A percentile compares a stretch with the other conserved stretches of the same genome.
Conservation (phyloP, 2,888 invertebrate genomes). For the Seira ritae region DNA sequence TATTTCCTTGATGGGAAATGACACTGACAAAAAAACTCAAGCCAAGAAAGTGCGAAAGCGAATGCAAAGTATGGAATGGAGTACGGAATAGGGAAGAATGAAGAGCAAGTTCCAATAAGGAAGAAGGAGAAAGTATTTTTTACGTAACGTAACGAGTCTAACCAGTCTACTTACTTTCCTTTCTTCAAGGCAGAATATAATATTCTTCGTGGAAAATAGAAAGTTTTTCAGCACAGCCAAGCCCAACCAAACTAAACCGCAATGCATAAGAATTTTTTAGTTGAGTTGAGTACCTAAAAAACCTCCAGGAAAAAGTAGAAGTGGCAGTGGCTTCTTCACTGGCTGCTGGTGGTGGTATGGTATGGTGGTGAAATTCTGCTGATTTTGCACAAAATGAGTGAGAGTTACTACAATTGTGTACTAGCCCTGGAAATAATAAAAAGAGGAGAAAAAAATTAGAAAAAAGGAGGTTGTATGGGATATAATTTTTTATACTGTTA, state of each 20-base stretch:
- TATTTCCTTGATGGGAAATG: too few relatives aligned
- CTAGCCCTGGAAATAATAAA: neutral
- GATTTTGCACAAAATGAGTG: conserved; percentile 63
- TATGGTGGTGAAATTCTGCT: conserved; percentile 55
- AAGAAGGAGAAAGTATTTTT: neutral
- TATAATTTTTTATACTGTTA: too few relatives aligned
- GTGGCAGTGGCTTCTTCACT: neutral
- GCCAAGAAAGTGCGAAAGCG: conserved; percentile 50
- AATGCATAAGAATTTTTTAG: too few relatives aligned
- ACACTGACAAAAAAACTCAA: conserved; percentile 25
- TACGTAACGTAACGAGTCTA: neutral
- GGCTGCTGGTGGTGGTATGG: too few relatives aligned
- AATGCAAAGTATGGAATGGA: conserved; percentile 21
- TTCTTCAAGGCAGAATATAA: too few relatives aligned
- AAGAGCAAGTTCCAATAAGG: neutral
- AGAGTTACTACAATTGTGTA: conserved; percentile 30
- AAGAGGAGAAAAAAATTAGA: neutral
- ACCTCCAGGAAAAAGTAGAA: conserved; percentile 19
- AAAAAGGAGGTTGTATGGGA: conserved; percentile 15
- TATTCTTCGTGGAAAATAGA: too few relatives aligned
- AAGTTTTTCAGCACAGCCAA: too few relatives aligned
- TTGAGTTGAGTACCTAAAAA: too few relatives aligned
- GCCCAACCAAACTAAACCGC: too few relatives aligned
- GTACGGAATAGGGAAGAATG: neutral
- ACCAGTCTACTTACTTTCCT: conserved; percentile 21